These are phyloP conservation scores for Pomacea maculata DNA, from an alignment of 1,140 invertebrate species.

Conservation along the genomic window DNA sequence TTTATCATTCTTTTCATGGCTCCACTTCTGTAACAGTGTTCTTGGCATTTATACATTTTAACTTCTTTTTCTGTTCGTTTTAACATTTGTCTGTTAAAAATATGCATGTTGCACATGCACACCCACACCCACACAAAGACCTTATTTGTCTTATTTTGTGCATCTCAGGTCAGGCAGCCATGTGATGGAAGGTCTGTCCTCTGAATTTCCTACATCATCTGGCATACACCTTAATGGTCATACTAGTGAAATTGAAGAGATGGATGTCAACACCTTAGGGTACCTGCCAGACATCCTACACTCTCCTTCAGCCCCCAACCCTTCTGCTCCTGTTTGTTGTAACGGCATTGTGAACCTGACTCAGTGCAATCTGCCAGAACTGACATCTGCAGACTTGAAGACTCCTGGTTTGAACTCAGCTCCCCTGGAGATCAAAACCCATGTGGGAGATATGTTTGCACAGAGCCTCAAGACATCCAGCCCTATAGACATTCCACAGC, in stretches of 20 bases:
- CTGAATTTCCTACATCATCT: neutral
- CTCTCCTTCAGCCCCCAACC: neutral
- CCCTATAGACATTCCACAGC: conserved; percentile 14
- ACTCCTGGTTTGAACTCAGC: too few species aligned
- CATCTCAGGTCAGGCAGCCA: too few species aligned
- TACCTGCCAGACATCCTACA: conserved; percentile 1
- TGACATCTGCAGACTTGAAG: neutral
- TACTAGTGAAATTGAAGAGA: conserved; percentile 14
- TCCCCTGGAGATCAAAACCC: neutral
- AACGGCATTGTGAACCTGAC: neutral
- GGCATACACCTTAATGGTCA: conserved; percentile 8
- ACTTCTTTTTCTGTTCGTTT: too few species aligned
- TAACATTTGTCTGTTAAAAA: too few species aligned
- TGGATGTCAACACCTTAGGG: neutral
- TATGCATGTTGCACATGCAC: too few species aligned
- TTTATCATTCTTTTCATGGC: too few species aligned
- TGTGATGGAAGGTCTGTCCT: too few species aligned
- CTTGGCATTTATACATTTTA: too few species aligned
- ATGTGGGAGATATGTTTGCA: neutral
- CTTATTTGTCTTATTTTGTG: too few species aligned
- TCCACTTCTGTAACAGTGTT: too few species aligned
- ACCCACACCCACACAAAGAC: too few species aligned
- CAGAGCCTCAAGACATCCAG: neutral
- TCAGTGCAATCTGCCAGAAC: neutral
- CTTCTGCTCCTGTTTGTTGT: neutral